Evolutionary conservation across 2,888 invertebrate species (phyloP).

Genomic region (Neoaliturus tenellus): DNA sequence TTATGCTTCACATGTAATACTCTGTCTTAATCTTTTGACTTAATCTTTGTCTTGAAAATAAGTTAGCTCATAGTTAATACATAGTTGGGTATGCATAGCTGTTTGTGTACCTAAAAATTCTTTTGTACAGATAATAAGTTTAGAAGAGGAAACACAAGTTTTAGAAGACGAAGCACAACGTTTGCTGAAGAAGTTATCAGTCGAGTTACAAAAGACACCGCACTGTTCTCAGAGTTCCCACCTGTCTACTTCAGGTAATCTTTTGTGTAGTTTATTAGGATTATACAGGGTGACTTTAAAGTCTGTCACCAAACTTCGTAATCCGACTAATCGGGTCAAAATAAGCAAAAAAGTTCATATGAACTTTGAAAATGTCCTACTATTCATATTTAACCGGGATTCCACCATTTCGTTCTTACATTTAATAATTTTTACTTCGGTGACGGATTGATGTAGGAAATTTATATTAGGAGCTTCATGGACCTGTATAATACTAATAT

Average conservation of each 20-base stretch:
- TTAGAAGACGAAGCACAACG: conserved; percentile 33
- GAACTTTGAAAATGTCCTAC: background rate
- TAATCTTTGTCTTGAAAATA: no score
- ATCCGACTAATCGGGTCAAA: no score
- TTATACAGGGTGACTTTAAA: no score
- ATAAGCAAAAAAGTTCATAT: no score
- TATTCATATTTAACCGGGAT: background rate
- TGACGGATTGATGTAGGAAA: no score
- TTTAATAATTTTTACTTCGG: background rate
- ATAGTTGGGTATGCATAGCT: no score
- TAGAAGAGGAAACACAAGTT: conserved; percentile 38
- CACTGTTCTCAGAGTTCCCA: background rate
- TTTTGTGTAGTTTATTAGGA: background rate
- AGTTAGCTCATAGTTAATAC: no score
- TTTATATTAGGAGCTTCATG: no score
- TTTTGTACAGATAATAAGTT: background rate
- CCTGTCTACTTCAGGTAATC: background rate
- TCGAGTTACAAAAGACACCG: background rate
- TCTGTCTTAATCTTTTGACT: no score
- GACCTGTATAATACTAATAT: no score
- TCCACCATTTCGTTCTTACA: background rate
- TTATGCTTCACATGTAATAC: no score
- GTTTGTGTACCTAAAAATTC: background rate
- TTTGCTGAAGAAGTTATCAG: background rate
- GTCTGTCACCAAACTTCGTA: no score